Evolutionary conservation across 2,113 vertebrate genomes (phyloP).

Genomic region (Craseonycteris thonglongyai): DNA sequence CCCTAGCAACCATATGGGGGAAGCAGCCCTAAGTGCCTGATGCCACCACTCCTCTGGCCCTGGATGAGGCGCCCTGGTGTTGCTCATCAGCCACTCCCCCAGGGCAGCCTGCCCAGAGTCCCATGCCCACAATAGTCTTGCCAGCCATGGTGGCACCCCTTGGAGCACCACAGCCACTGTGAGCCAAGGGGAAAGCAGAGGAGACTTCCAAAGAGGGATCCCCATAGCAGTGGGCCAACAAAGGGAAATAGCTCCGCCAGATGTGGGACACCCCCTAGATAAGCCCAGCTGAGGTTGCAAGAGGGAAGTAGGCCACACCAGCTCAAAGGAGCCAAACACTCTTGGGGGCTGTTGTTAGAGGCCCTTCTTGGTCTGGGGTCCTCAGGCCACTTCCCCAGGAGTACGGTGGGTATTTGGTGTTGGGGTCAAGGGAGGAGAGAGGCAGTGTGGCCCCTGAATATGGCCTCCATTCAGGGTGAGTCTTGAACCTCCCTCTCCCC

Average conservation of each 20-base stretch:
- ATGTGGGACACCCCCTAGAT: rapidly evolving
- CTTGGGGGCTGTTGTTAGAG: neutral
- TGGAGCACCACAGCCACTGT: neutral
- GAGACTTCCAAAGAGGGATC: neutral
- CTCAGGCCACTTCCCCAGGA: neutral
- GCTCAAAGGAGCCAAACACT: neutral
- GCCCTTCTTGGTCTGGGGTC: neutral
- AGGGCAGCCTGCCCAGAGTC: neutral
- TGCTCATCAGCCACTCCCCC: neutral
- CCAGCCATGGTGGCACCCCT: neutral
- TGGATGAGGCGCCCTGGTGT: neutral
- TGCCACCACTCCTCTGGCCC: neutral
- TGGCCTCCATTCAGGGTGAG: neutral
- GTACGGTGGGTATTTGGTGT: neutral
- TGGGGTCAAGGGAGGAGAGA: neutral
- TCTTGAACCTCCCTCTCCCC: neutral
- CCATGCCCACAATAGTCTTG: neutral
- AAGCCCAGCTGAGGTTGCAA: neutral
- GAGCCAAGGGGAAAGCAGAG: neutral
- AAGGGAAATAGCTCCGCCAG: neutral
- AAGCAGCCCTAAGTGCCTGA: neutral
- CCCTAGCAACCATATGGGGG: neutral
- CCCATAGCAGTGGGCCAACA: neutral
- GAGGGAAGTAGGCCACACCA: neutral
- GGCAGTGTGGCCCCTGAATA: neutral